Evolutionary conservation across 2,797 vertebrate genomes (phyloP).

Genomic region (Lophius americanus): DNA sequence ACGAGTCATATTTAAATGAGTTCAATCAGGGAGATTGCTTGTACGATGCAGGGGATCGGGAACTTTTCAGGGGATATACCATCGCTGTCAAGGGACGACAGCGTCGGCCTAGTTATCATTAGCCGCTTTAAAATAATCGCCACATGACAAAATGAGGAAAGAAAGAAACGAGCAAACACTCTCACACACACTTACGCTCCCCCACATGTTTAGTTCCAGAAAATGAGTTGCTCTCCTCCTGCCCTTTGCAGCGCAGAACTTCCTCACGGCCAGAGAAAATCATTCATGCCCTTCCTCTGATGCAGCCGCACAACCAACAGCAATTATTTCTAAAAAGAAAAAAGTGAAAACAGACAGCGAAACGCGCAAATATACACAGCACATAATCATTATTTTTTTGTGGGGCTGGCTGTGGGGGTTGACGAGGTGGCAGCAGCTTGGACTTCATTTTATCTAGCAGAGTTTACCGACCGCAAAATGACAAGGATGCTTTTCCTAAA

Average conservation of each 20-base stretch:
- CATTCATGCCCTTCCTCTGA: conserved; percentile 80
- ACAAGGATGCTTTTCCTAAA: conserved; percentile 78
- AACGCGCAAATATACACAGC: conserved; percentile 72
- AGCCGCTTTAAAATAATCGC: conserved; percentile 44
- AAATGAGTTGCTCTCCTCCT: conserved; percentile 62
- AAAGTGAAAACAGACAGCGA: conserved; percentile 72
- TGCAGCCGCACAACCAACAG: conserved; percentile 77
- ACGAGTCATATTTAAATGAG: too few relatives aligned
- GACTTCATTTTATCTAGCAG: conserved; percentile 71
- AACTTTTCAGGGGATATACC: too few relatives aligned
- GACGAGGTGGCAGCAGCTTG: conserved; percentile 62
- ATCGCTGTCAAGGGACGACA: too few relatives aligned
- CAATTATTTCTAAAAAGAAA: conserved; percentile 85
- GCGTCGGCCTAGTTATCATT: conserved; percentile 42
- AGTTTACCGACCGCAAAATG: conserved; percentile 81
- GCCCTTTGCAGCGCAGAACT: conserved; percentile 55
- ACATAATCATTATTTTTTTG: conserved; percentile 77
- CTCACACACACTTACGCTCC: conserved; percentile 15
- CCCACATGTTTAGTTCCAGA: conserved; percentile 46
- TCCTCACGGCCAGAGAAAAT: conserved; percentile 74
- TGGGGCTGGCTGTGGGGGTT: conserved; percentile 56
- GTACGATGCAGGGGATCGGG: too few relatives aligned
- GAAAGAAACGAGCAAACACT: conserved; percentile 54
- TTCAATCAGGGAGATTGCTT: too few relatives aligned
- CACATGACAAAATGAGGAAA: conserved; percentile 49